A percentile compares a stretch with the other conserved stretches of the same genome.
Conservation (phyloP, 2,797 vertebrate genomes). For the Lophotriccus pileatus region DNA sequence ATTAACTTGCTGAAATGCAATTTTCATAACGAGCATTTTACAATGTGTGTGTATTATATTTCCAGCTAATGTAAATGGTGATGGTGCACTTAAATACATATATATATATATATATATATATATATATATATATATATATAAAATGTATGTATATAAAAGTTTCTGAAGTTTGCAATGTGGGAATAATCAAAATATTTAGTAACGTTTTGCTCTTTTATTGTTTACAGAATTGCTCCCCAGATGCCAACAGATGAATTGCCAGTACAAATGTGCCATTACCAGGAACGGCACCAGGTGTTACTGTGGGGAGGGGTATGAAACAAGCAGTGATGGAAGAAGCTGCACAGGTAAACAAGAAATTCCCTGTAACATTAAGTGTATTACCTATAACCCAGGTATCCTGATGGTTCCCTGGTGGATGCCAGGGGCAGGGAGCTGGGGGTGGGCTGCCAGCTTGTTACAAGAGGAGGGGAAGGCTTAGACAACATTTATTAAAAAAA, state of each 20-base stretch:
- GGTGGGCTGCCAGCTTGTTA: background rate
- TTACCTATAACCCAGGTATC: accelerated
- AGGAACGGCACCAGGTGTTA: conserved; percentile 91
- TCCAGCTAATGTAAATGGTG: accelerated
- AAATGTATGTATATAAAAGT: too few relatives aligned
- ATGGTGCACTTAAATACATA: background rate
- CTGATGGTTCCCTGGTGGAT: accelerated
- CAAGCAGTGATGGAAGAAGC: conserved; percentile 84
- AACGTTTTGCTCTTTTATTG: background rate
- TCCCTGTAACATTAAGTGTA: accelerated
- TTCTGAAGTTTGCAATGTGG: background rate
- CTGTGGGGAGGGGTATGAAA: conserved; percentile 90
- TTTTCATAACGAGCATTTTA: background rate
- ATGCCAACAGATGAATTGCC: conserved; percentile 90
- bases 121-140: too few relatives aligned
- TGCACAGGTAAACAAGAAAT: conserved; percentile 83
- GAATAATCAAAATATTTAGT: background rate
- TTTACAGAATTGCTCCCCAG: conserved; percentile 86
- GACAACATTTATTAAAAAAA: too few relatives aligned
- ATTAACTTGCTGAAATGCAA: background rate
- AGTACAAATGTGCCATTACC: conserved; percentile 88
- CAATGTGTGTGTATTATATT: accelerated
- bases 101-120: too few relatives aligned
- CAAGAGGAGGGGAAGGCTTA: too few relatives aligned
- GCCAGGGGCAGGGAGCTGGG: background rate